Percentiles rank a stretch among this genome's conserved stretches.
Evolutionary conservation across 2,797 vertebrate species (phyloP).

Genomic region (Apogon hyalosoma): DNA sequence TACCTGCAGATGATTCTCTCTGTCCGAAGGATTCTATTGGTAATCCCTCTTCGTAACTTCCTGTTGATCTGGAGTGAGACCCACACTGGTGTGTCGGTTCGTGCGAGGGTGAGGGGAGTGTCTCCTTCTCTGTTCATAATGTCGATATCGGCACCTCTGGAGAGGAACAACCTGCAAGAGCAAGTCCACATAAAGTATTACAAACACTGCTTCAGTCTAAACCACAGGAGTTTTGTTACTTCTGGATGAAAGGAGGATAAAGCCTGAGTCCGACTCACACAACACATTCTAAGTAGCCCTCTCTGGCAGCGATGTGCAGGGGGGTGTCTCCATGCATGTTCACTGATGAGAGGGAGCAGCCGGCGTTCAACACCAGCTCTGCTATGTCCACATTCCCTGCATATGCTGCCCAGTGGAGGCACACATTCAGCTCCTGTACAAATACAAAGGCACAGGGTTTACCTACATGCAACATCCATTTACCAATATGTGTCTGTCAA

Average conservation of each 20-base stretch:
- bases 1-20: constrained; percentile 93
- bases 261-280: constrained; percentile 82
- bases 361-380: constrained; percentile 90
- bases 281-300: constrained; percentile 90
- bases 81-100: constrained; percentile 90
- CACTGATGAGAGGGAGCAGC: constrained; percentile 88
- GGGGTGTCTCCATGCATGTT: constrained; percentile 94
- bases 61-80: constrained; percentile 94
- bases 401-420: constrained; percentile 94
- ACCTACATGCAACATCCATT: constrained; percentile 15
- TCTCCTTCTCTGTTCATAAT: constrained; percentile 92
- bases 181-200: neutral
- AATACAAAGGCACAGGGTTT: constrained; percentile 16
- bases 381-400: constrained; percentile 92
- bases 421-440: constrained; percentile 92
- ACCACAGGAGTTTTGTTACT: neutral
- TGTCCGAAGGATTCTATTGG: constrained; percentile 88
- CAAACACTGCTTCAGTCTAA: neutral
- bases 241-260: neutral
- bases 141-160: constrained; percentile 91
- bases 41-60: constrained; percentile 89
- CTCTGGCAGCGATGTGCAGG: constrained; percentile 92
- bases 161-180: constrained; percentile 89
- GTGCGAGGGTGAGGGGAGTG: constrained; percentile 88
- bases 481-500: neutral